Evolutionary conservation across 1,140 invertebrate species (phyloP), one percentile per base, ranked within the genome.

Genomic region (Acromyrmex charruanus): DNA sequence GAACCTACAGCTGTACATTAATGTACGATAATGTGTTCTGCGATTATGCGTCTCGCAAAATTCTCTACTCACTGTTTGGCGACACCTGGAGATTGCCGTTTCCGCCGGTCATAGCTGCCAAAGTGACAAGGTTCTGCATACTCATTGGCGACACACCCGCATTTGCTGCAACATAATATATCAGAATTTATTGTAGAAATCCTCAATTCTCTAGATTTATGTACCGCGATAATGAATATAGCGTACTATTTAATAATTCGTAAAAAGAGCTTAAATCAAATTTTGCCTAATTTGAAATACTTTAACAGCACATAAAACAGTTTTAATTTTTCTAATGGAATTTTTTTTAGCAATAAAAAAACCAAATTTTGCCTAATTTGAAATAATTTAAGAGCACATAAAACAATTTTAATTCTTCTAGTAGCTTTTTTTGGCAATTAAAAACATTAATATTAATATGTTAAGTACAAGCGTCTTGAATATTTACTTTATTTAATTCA

Each of bases 81-180:
- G 96, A 96, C 84, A 96, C 96, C 91, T 96, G 95, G 89, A 96
- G 95, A 86, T 95, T 95, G 89, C 80, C 77, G 31, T 95, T 96
- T 87, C 95, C 96, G 88, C 96, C 96, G 72, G 98, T 97, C 96
- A 98, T 98, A 14, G 98, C 98, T 51, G 98, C 98, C 89, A 99
- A 95, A 39, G 98, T 98, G 79, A 98, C 98, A 91, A 99, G 95
- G 95, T 98, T 99, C 95, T 99, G 98, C 95, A 98, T 97, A 88
- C 97, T 98, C 96, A 98, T 98, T 31, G 98, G 98, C 89, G 97
- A 97, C 92, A 98, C 94, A 92, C 96, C 95, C 87, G 96, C 95
- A 92, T 96, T 94, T 61, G 95, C 95, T 94, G 92, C 89, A 93
- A 94, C 90, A 9, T 92, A 82, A 82, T n/a, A 14, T 28, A 14